Conservation (phyloP, 2,113 vertebrate species). For the Bubalus kerabau region DNA sequence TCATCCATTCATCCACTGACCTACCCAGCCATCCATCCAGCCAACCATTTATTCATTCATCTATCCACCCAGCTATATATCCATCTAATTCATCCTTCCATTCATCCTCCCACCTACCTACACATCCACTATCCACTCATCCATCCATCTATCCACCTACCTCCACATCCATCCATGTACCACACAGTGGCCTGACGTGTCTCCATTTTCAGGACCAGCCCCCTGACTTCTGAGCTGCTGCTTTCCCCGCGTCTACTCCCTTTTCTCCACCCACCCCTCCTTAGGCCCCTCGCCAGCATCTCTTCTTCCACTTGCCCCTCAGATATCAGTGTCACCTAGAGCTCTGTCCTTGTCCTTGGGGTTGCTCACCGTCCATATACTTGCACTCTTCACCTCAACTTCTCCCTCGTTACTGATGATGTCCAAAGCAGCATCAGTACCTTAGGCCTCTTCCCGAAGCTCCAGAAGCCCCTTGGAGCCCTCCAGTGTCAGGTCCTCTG, state of each 20-base stretch:
- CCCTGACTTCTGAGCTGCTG: neutral
- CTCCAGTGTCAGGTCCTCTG: neutral
- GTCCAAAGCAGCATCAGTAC: neutral
- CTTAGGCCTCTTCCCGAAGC: neutral
- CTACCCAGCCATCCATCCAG: accelerated
- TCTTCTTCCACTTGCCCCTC: neutral
- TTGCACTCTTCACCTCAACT: neutral
- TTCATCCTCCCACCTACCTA: neutral
- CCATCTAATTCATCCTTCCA: neutral
- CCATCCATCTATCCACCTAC: too few species aligned
- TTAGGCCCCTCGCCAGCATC: neutral
- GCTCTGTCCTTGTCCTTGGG: neutral
- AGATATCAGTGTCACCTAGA: neutral
- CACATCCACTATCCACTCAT: neutral
- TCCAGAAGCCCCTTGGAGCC: neutral
- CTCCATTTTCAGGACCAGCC: neutral
- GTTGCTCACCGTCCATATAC: neutral
- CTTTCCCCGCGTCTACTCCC: neutral
- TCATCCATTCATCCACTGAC: neutral
- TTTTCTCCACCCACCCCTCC: neutral
- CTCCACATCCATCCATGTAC: too few species aligned
- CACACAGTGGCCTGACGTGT: neutral
- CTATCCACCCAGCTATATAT: neutral
- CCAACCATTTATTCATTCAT: neutral
- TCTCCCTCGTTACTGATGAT: neutral